Evolutionary conservation across 2,888 invertebrate species (phyloP).

Genomic region (Gibbula magus): DNA sequence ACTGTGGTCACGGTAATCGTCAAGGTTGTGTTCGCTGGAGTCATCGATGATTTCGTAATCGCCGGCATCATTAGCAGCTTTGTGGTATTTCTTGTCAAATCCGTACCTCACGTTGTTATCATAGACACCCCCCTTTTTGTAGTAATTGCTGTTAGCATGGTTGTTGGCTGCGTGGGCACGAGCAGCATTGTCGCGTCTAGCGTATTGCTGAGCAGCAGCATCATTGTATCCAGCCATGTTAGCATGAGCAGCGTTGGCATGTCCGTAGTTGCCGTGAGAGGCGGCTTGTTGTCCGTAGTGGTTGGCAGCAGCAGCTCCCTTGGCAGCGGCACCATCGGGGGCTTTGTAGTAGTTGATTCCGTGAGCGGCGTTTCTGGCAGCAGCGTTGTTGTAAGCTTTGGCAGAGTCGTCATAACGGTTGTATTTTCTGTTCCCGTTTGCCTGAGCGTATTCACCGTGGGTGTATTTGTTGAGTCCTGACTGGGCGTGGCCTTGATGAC

Average conservation of each 20-base stretch:
- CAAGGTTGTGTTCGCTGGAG: constrained; percentile 29
- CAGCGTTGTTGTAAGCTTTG: background rate
- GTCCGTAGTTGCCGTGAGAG: background rate
- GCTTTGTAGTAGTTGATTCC: constrained; percentile 3
- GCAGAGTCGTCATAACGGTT: constrained; percentile 7
- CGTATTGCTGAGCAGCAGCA: background rate
- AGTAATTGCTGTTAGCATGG: constrained; percentile 13
- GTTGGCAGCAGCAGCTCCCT: constrained; percentile 1
- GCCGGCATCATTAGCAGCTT: constrained; percentile 31
- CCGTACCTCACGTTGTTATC: constrained; percentile 34
- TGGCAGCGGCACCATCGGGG: background rate
- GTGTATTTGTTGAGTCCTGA: too few relatives aligned
- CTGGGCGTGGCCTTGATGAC: too few relatives aligned
- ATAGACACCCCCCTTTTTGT: constrained; percentile 31
- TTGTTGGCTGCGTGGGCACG: background rate
- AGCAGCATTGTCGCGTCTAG: background rate
- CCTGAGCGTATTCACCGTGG: too few relatives aligned
- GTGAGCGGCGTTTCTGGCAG: background rate
- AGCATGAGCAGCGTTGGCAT: background rate
- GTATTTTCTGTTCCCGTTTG: background rate
- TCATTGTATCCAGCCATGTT: background rate
- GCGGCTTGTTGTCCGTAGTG: background rate
- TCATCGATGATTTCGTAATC: constrained; percentile 32
- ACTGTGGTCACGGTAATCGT: constrained; percentile 32
- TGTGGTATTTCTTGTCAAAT: constrained; percentile 39